phyloP scores from a whole-genome alignment of 2,113 vertebrate species.

The Bostrychus sinensis region DNA sequence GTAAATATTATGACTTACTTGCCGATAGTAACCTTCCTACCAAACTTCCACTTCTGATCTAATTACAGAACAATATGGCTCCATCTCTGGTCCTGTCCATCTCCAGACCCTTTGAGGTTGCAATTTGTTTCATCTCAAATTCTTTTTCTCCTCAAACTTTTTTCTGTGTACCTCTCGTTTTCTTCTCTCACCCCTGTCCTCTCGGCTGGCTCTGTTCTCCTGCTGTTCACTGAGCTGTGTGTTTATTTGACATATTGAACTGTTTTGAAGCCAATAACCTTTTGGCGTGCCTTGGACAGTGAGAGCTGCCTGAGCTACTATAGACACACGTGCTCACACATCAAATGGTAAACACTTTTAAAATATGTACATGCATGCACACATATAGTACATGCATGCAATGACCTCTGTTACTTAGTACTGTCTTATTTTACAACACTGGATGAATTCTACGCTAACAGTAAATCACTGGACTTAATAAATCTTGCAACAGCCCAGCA shows the following conservation, averaged over 20 bases:
- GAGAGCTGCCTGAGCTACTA: slow-evolving; percentile 25
- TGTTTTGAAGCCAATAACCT: slow-evolving; percentile 69
- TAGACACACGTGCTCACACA: not conserved
- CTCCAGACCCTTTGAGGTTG: not conserved
- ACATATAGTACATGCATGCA: not conserved
- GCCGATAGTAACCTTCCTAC: not conserved
- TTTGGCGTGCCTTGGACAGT: slow-evolving; percentile 43
- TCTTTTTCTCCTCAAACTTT: not conserved
- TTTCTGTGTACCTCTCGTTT: slow-evolving; percentile 4
- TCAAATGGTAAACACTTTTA: slow-evolving; percentile 9
- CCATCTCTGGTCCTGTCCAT: not conserved
- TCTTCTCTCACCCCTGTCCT: not conserved
- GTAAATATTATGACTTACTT: too few species aligned
- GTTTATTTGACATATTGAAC: slow-evolving; percentile 71
- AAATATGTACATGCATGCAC: slow-evolving; percentile 22
- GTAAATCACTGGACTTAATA: not conserved
- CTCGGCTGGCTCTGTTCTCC: slow-evolving; percentile 32
- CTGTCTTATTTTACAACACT: not conserved
- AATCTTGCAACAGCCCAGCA: not conserved
- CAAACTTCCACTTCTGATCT: not conserved
- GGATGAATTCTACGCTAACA: not conserved
- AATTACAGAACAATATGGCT: slow-evolving; percentile 3
- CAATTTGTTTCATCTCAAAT: slow-evolving; percentile 2
- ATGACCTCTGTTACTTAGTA: not conserved
- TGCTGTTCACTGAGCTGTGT: slow-evolving; percentile 59